phyloP scores from a whole-genome alignment of 2,888 invertebrate genomes.

The Trachelus tabidus region DNA sequence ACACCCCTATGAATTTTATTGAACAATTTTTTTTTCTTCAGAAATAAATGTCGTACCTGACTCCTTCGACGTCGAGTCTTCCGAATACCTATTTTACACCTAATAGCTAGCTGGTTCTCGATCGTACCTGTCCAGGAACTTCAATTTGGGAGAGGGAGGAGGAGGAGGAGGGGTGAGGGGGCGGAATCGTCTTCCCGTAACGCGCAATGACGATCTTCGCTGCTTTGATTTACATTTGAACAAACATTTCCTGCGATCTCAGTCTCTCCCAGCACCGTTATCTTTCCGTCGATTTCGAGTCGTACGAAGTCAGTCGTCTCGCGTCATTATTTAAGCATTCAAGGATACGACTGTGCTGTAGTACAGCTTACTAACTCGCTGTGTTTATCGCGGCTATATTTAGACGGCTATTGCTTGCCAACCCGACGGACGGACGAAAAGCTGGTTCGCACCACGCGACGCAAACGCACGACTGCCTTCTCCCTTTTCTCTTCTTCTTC shows the following conservation, averaged over 20 bases:
- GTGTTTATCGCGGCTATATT: conserved; percentile 63
- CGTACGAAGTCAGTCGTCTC: conserved; percentile 22
- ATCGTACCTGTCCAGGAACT: background rate
- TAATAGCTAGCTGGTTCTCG: background rate
- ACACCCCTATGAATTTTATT: background rate
- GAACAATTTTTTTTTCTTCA: background rate
- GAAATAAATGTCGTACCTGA: background rate
- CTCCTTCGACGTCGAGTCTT: background rate
- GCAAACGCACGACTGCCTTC: background rate
- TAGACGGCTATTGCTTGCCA: conserved; percentile 58
- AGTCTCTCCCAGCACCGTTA: background rate
- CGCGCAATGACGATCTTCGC: background rate
- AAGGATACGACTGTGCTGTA: conserved; percentile 36
- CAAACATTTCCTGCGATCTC: background rate
- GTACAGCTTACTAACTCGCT: conserved; percentile 55
- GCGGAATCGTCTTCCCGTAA: background rate
- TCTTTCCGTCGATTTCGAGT: background rate
- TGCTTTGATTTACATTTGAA: background rate
- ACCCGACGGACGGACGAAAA: conserved; percentile 43
- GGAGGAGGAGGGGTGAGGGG: too few relatives aligned
- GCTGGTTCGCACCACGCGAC: conserved; percentile 9
- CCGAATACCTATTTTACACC: background rate
- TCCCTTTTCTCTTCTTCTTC: background rate
- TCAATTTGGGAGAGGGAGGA: background rate
- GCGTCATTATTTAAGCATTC: conserved; percentile 37